Base-by-base conservation (phyloP, 2,113 vertebrate genomes). In the Bambusicola thoracicus region DNA sequence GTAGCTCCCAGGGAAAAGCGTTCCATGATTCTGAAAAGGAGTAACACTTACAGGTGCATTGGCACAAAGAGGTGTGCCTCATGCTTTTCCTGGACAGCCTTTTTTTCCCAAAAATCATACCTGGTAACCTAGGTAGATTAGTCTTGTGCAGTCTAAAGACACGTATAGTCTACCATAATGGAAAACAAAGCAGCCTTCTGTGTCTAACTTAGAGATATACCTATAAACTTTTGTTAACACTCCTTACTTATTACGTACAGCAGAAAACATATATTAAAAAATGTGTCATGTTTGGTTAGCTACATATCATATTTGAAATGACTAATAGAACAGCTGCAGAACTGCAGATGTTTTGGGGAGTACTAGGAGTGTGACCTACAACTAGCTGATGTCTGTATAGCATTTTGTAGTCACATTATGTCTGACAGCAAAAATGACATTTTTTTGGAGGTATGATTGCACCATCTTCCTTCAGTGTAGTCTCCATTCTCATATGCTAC, bases 211-310 rank as follows among this genome's bases (percentile, higher is more conserved):
- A n/a, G 22, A 56, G 38, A 76, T 65, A 59, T 7, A 43, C 3
- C 2, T n/a, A 6, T 24, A 78, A 88, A 51, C 4, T 38, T 90
- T 10, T 80, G 3, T 24, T 61, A 77, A 63, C 51, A 3, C 36
- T 72, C 17, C 9, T 73, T 62, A n/a, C 7, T 66, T 83, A 20
- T 17, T 56, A 6, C 24, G 9, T 48, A 27, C 11, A 38, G 53
- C 4, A 18, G 15, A 73, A 93, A 85, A 38, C 18, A 41, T 5
- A 9, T 14, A 53, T 4, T 29, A 73, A 65, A 38, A 38, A 38
- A 21, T n/a, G 1, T 12, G 10, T 3, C 8, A 2, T 30, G 3
- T 18, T 62, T 49, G 12, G 27, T 3, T 4, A 0, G 0, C 12
- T 34, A 6, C 6, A 11, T 73, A 24, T 62, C 5, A 1, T 27